phyloP scores from a whole-genome alignment of 2,113 vertebrate species.

The Perca schrenkii region DNA sequence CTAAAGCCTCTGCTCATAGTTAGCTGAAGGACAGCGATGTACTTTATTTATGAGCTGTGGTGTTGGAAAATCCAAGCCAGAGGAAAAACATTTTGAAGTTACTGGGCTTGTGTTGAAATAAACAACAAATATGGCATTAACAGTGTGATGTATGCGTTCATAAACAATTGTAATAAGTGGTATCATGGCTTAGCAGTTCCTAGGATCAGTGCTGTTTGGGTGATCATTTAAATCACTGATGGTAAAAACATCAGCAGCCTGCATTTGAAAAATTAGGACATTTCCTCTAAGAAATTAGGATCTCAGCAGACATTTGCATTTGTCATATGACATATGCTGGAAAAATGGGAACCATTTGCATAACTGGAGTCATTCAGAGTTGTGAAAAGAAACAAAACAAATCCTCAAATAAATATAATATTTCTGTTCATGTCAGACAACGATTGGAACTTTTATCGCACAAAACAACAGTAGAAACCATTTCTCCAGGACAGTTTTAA shows the following conservation, averaged over 20 bases:
- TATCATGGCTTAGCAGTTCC: background rate
- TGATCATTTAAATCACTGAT: slow-evolving; percentile 12
- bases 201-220: background rate
- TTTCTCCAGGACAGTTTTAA: background rate
- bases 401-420: slow-evolving; percentile 30
- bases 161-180: slow-evolving; percentile 6
- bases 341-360: slow-evolving; percentile 20
- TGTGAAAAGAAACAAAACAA: slow-evolving; percentile 12
- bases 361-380: slow-evolving; percentile 6
- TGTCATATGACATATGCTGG: slow-evolving; percentile 14
- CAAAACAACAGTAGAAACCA: background rate
- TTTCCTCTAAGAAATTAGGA: slow-evolving; percentile 13
- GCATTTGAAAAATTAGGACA: background rate
- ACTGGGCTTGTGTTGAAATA: slow-evolving; percentile 7
- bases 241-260: slow-evolving; percentile 6
- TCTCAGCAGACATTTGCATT: slow-evolving; percentile 21
- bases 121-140: background rate
- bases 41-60: background rate
- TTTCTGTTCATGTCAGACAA: background rate
- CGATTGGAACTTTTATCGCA: background rate
- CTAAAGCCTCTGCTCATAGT: slow-evolving; percentile 9
- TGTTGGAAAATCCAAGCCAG: slow-evolving; percentile 26
- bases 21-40: slow-evolving; percentile 25
- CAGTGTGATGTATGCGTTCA: background rate
- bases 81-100: slow-evolving; percentile 32